Evolutionary conservation across 1,140 invertebrate genomes (phyloP), one percentile per base, ranked within the genome.

Genomic region (Planococcus citri): DNA sequence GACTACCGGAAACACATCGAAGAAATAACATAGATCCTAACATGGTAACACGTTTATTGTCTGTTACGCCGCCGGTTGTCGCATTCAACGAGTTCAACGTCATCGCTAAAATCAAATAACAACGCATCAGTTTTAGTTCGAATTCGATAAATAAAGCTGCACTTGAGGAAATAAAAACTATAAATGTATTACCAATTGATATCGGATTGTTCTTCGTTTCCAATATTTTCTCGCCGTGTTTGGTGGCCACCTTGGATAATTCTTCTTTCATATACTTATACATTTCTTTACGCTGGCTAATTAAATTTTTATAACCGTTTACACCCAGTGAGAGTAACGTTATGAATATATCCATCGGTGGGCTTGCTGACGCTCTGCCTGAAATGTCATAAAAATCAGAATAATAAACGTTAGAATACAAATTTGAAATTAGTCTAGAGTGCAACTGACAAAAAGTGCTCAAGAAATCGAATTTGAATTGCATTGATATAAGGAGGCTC

Each of bases 311-410:
- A 74, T 88, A 92, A 8, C 87, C 87, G 68, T 81, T 80, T 70
- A 82, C 81, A 2, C 91, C 91, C 71, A 93, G 78, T 14, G 85
- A 85, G 21, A 94, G 76, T 14, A 94, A 76, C 0, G 91, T 94
- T 74, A 94, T 91, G 75, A 93, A 87, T 1, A 91, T 81, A 78
- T 94, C 91, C 73, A 90, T 80, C 0, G 85, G 82, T 64, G 89
- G 88, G 69, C 85, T 85, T 1, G 83, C 83, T 51, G 90, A 91
- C 1, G 88, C 91, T 70, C 91, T 80, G 22, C 86, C 86, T 84
- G 74, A 17, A 76, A 73, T 68, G 72, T 69, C 60, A 58, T 69
- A 57, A 21, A 70, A 41, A 20, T 68, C 12, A 70, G 58, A 17
- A 37, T n/a, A 37, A 37, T 37, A 37, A 37, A n/a, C n/a, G n/a